These are phyloP conservation scores for Eristalis arbustorum DNA, from an alignment of 2,888 invertebrate species.

Conservation along the genomic window DNA sequence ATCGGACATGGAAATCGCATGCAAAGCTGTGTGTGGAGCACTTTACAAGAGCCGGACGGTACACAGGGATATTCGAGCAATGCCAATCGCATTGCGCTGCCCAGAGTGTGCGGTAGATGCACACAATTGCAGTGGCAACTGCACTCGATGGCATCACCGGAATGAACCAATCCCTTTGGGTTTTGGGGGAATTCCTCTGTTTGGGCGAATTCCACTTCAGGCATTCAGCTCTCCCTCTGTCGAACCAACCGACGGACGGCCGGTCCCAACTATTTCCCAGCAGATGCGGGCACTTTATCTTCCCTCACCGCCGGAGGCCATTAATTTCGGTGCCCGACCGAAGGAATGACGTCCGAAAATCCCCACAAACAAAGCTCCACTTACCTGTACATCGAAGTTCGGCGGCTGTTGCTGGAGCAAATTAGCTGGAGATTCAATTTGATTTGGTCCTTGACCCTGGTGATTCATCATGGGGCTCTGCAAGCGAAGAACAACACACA, in stretches of 20 bases:
- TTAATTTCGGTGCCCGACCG: not conserved
- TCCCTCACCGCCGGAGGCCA: not conserved
- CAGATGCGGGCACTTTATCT: not conserved
- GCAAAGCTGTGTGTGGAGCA: not conserved
- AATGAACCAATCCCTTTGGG: not conserved
- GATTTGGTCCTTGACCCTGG: slow-evolving; percentile 79
- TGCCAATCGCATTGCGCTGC: slow-evolving; percentile 42
- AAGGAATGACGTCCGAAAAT: not conserved
- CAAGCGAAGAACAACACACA: not conserved
- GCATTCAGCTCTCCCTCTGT: not conserved
- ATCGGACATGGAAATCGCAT: slow-evolving; percentile 24
- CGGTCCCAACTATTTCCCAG: not conserved
- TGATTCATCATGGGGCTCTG: slow-evolving; percentile 80
- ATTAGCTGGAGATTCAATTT: slow-evolving; percentile 81
- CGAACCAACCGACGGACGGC: not conserved
- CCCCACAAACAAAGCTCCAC: slow-evolving; percentile 73
- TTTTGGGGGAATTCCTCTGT: not conserved
- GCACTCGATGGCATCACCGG: not conserved
- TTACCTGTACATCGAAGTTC: slow-evolving; percentile 90
- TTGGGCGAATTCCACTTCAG: slow-evolving; percentile 3
- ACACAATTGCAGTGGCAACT: not conserved
- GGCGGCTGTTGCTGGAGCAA: slow-evolving; percentile 85
- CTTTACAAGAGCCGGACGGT: slow-evolving; percentile 22
- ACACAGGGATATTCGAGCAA: slow-evolving; percentile 28
- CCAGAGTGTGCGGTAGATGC: not conserved